Evolutionary conservation across 2,113 vertebrate genomes (phyloP).

Genomic region (Apodemus sylvaticus): DNA sequence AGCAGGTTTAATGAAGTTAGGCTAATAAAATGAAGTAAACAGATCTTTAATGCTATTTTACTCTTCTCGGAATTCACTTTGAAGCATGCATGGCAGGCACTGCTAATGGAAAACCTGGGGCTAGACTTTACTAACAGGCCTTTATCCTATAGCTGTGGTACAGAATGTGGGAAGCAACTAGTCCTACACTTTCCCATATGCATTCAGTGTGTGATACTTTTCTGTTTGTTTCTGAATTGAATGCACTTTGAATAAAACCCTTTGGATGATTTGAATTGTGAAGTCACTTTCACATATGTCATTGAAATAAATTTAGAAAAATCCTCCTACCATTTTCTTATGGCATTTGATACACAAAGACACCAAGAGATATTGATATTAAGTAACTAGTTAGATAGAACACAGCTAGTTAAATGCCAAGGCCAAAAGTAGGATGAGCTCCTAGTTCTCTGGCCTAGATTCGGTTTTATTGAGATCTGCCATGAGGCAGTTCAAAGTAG

Average conservation of each 20-base stretch:
- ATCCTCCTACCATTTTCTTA: neutral
- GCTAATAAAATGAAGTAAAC: conserved; percentile 1
- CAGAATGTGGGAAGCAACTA: neutral
- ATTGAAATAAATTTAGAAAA: conserved; percentile 40
- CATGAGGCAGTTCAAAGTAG: conserved; percentile 22
- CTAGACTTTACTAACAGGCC: neutral
- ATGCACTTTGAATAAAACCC: conserved; percentile 42
- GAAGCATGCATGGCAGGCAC: neutral
- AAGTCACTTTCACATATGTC: conserved; percentile 41
- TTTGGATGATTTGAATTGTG: conserved; percentile 32
- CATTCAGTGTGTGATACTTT: neutral
- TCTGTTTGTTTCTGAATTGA: neutral
- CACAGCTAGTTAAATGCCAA: neutral
- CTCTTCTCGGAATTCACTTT: conserved; percentile 33
- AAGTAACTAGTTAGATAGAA: conserved; percentile 12
- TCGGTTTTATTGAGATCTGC: conserved; percentile 21
- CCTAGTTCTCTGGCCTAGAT: neutral
- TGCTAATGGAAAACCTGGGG: neutral
- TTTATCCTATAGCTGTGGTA: neutral
- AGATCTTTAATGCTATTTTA: conserved; percentile 25
- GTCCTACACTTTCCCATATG: neutral
- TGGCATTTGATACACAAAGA: neutral
- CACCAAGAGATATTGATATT: conserved; percentile 21
- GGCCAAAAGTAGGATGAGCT: neutral
- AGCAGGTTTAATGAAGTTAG: neutral